phyloP scores from a whole-genome alignment of 2,888 invertebrate genomes.

The Machimus rusticus region DNA sequence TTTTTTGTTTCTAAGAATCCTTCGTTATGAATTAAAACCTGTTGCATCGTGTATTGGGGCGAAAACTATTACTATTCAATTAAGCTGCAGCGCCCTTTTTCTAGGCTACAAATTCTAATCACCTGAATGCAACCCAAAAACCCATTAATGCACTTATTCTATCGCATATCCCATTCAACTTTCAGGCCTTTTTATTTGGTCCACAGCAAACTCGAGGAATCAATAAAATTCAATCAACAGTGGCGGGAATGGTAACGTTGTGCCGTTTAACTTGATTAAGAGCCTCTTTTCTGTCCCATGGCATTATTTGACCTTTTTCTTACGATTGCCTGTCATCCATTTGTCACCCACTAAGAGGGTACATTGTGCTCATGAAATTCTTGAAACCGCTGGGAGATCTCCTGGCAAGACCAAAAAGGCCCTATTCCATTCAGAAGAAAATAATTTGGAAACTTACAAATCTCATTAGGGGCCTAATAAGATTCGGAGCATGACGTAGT shows the following conservation, averaged over 20 bases:
- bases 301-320: constrained; percentile 15
- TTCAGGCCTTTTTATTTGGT: not conserved
- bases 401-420: not conserved
- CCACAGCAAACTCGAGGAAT: not conserved
- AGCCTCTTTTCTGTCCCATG: not conserved
- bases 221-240: not conserved
- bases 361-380: not conserved
- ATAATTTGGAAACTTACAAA: constrained; percentile 22
- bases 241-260: not conserved
- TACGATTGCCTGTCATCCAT: not conserved
- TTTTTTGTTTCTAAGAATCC: not conserved
- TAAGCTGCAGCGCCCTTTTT: not conserved
- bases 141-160: not conserved
- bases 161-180: not conserved
- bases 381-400: not conserved
- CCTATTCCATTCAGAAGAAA: not conserved
- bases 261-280: not conserved
- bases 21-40: not conserved
- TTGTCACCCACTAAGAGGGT: not conserved
- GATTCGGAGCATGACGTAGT: not conserved
- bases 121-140: not conserved
- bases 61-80: not conserved
- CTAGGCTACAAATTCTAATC: not conserved
- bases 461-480: constrained; percentile 17
- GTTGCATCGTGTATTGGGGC: not conserved